Conservation (phyloP, 2,797 vertebrate genomes). For the Aeoliscus strigatus region DNA sequence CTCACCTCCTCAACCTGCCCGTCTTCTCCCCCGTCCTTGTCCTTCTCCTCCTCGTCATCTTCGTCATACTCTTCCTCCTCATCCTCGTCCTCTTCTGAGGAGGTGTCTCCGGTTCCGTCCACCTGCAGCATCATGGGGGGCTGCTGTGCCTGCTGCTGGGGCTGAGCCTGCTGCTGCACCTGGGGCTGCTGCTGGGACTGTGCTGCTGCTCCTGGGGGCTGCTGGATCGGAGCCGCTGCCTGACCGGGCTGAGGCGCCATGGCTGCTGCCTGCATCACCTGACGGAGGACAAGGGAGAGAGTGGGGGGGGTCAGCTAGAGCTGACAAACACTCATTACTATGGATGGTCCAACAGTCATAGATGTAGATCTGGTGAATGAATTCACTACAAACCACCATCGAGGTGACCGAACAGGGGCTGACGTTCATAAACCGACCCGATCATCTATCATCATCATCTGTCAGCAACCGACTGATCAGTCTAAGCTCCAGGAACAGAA, state of each 20-base stretch:
- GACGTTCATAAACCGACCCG: too few species aligned
- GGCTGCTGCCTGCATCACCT: conserved; percentile 82
- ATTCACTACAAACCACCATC: too few species aligned
- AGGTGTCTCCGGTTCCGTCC: conserved; percentile 93
- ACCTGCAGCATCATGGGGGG: conserved; percentile 92
- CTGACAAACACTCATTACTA: too few species aligned
- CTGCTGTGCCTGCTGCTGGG: conserved; percentile 78
- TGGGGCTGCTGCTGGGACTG: conserved; percentile 73
- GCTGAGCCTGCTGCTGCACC: conserved; percentile 74
- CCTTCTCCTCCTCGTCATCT: conserved; percentile 96
- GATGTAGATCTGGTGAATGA: too few species aligned
- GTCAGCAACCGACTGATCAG: conserved; percentile 11
- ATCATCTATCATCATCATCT: too few species aligned
- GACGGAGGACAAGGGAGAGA: too few species aligned
- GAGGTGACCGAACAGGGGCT: too few species aligned
- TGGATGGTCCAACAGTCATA: too few species aligned
- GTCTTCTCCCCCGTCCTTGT: conserved; percentile 93
- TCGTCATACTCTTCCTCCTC: conserved; percentile 99
- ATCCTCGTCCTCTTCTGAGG: conserved; percentile 95
- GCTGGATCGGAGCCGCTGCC: conserved; percentile 60
- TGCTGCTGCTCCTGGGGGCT: conserved; percentile 66
- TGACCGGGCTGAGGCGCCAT: conserved; percentile 63
- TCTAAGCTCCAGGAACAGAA: too few species aligned
- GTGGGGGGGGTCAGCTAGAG: too few species aligned
- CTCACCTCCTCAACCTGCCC: conserved; percentile 96